These are phyloP conservation scores for Lycia hirtaria DNA, from an alignment of 2,888 invertebrate species.

Conservation along the genomic window DNA sequence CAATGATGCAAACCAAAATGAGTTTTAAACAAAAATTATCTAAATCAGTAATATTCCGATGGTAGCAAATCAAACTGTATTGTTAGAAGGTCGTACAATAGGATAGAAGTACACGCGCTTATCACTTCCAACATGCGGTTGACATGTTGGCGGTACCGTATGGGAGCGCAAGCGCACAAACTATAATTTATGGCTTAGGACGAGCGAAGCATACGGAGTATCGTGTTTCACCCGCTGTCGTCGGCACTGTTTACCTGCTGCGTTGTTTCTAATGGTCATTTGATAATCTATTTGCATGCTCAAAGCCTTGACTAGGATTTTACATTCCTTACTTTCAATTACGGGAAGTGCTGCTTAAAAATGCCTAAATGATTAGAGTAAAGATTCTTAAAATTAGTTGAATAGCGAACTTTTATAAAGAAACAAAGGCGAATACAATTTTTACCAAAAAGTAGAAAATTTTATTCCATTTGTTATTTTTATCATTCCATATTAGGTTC, in stretches of 20 bases:
- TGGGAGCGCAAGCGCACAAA: conserved; percentile 48
- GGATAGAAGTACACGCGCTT: conserved; percentile 24
- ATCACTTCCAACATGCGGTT: conserved; percentile 42
- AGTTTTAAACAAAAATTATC: too few relatives aligned
- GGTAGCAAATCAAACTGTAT: neutral
- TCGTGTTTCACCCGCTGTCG: conserved; percentile 57
- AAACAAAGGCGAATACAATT: too few relatives aligned
- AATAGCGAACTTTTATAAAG: too few relatives aligned
- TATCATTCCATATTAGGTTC: too few relatives aligned
- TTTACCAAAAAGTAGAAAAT: too few relatives aligned
- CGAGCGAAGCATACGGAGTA: conserved; percentile 54
- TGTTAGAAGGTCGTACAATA: neutral
- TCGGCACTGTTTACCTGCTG: conserved; percentile 55
- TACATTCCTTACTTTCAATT: conserved; percentile 19
- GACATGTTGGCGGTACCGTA: conserved; percentile 34
- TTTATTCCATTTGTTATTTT: too few relatives aligned
- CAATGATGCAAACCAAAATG: too few relatives aligned
- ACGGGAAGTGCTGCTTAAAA: neutral
- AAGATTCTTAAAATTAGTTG: too few relatives aligned
- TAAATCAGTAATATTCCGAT: neutral
- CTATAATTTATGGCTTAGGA: conserved; percentile 61
- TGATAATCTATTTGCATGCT: conserved; percentile 47
- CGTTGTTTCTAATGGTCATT: conserved; percentile 48
- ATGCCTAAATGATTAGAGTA: too few relatives aligned
- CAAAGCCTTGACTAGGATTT: conserved; percentile 21